Base-by-base conservation (phyloP, 2,888 invertebrate species). In the Leptinotarsa peninsularis region DNA sequence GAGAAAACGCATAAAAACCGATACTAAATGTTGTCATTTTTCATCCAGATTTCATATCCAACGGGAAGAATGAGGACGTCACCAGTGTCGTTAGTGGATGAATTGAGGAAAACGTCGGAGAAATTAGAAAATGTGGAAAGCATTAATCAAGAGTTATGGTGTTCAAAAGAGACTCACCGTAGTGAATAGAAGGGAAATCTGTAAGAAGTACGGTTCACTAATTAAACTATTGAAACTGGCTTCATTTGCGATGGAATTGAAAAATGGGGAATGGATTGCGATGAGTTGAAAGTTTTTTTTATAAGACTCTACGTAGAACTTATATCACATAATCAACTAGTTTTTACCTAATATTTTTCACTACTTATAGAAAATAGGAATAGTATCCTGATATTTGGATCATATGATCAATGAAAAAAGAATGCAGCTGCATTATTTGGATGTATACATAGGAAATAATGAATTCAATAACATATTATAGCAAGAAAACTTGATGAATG, bases 141-240 rank as follows among this genome's bases (percentile, higher is more conserved):
- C 72, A 76, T 76, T 70, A 72, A 76, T 76, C 76, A 76, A 66
- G 68, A 74, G 72, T 74, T 74, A 74, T 74, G 58, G 58, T 4
- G 58, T 15, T 58, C 23, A 23, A 58, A 58, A 58, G 23, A 58
- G 23, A 58, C 58, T 58, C 14, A 58, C 15, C 13, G 58, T 21
- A 58, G 58, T 23, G 23, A 58, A 23, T 58, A 23, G 58, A 15
- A 23, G 23, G 23, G 5, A 17, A 58, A 54, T 54, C 23, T 58
- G 58, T 23, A 58, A 58, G 23, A 23, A 58, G 14, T 58, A 15
- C 23, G 58, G 21, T 58, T 58, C 58, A 27, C 58, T 58, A 58
- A 58, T 58, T 27, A 58, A 58, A 58, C 21, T 58, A 58, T 58
- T 58, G 58, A 58, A 58, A 23, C 58, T 14, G 43, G 58, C 58